A percentile compares a stretch with the other conserved stretches of the same genome.
Evolutionary conservation across 2,888 invertebrate species (phyloP).

Genomic region (Fissipunctia ypsillon): DNA sequence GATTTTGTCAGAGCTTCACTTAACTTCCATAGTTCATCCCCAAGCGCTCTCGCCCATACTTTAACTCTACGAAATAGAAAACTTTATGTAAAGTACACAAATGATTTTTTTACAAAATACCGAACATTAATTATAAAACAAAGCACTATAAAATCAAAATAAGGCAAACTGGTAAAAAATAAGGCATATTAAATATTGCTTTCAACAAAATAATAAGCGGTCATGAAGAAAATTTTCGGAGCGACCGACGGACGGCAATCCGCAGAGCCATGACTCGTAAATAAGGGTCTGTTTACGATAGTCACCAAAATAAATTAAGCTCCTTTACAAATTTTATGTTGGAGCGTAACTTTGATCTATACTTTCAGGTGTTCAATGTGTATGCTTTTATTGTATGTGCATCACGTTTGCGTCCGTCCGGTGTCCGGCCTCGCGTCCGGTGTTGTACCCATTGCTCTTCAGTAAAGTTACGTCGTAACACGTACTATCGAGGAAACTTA

Average conservation of each 20-base stretch:
- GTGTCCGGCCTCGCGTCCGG: constrained; percentile 9
- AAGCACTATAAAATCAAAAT: background rate
- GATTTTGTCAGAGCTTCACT: constrained; percentile 94
- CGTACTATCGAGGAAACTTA: too few species aligned
- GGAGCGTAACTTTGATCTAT: background rate
- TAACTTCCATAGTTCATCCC: constrained; percentile 94
- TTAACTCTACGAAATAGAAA: constrained; percentile 91
- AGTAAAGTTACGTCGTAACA: constrained; percentile 31
- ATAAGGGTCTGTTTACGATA: constrained; percentile 23
- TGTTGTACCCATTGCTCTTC: constrained; percentile 13
- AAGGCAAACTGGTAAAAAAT: constrained; percentile 1
- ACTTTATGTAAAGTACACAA: background rate
- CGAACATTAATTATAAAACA: background rate
- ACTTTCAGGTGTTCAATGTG: constrained; percentile 17
- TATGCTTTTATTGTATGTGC: background rate
- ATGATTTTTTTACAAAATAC: background rate
- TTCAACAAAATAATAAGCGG: constrained; percentile 10
- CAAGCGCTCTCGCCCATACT: constrained; percentile 95
- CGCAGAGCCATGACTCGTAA: constrained; percentile 4
- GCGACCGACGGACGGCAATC: constrained; percentile 12
- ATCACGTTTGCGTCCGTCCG: constrained; percentile 3
- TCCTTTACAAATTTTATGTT: background rate
- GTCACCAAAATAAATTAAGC: constrained; percentile 9
- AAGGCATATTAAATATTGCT: constrained; percentile 3
- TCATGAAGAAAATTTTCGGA: constrained; percentile 25